Base-by-base conservation (phyloP, 2,113 vertebrate genomes). In the Forbesichthys papilliferus region DNA sequence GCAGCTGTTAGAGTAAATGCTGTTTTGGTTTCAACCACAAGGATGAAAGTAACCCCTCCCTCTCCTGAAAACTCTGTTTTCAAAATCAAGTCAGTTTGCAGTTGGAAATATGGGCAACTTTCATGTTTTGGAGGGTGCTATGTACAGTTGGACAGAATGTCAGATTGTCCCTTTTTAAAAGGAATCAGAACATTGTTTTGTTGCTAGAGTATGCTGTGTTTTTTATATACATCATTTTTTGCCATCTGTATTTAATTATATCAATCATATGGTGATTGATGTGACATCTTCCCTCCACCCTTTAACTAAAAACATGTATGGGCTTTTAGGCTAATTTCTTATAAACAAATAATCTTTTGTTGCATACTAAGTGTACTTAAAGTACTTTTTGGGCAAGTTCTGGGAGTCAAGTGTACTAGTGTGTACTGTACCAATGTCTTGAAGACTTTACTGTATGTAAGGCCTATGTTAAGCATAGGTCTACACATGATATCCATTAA, bases 321-420 rank as follows among this genome's bases (percentile, higher is more conserved):
- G 75, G 78, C 52, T 62, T 54, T 42, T 27, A 66, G 51, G 58
- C 71, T 58, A 11, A 66, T 75, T 80, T 85, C 75, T 84, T 89
- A 69, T 84, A 53, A 84, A 83, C 80, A 85, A 74, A 77, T 68
- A 58, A 77, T 66, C 36, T 42, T 72, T 81, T 61, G 63, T 89
- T 76, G 75, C 73, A 85, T 90, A 86, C 82, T 73, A 86, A 91
- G 88, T 88, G 90, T 91, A 91, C 88, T 90, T 83, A 90, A 87
- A 89, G 87, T 89, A 84, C 83, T 78, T 87, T 61, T 79, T 79
- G 77, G 84, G 84, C 79, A 79, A 84, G 85, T 83, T 75, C 78
- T 75, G 77, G 73, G 60, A 42, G 61, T 74, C 70, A 64, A 49
- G 33, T 65, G 74, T 9, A 1, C 27, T 27, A 27, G 27, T 27